Base-by-base conservation (phyloP, 2,113 vertebrate genomes). In the Pachycephala philippinensis region DNA sequence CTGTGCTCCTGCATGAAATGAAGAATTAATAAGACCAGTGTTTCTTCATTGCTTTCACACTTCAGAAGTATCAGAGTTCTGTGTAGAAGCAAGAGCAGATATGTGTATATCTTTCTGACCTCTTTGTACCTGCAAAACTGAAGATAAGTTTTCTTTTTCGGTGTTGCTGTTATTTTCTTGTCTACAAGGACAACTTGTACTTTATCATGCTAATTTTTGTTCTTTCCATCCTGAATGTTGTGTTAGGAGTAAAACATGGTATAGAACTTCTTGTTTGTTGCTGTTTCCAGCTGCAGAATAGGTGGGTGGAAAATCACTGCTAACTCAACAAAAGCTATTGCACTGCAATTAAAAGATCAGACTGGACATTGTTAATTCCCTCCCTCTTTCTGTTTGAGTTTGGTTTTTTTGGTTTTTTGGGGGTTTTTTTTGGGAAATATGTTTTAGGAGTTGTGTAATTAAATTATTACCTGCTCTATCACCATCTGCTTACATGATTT, bases 381-480 rank as follows among this genome's bases (percentile, higher is more conserved):
- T 56, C 6, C 35, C 6, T 21, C 6, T 63, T 28, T 24, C 2
- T 57, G 18, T 8, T 49, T 18, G 9, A 8, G 15, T 31, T 17
- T 70, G 22, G 15, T 21, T 15, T 8, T 24, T 13, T 10, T 22
- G 23, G 44, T 19, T 44, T 44, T 45, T 45, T 27, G 66, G 10
- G 15, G 16, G 20, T 49, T n/a, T 44, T 33, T 65, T 79, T 69
- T 69, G 42, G 2, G 42, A 39, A 89, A 7, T 50, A 71, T 83
- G 27, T 95, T 94, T 93, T 96, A 92, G 65, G 57, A 95, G 39
- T 56, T 86, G 77, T 77, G 89, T 97, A 97, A 98, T 98, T 97
- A 98, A 97, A 97, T 97, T 96, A 97, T 97, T 97, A 97, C 97
- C 97, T 98, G 96, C 97, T 98, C 93, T 88, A 98, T 40, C 59